phyloP scores from a whole-genome alignment of 2,797 vertebrate species.

The Monodelphis domestica region DNA sequence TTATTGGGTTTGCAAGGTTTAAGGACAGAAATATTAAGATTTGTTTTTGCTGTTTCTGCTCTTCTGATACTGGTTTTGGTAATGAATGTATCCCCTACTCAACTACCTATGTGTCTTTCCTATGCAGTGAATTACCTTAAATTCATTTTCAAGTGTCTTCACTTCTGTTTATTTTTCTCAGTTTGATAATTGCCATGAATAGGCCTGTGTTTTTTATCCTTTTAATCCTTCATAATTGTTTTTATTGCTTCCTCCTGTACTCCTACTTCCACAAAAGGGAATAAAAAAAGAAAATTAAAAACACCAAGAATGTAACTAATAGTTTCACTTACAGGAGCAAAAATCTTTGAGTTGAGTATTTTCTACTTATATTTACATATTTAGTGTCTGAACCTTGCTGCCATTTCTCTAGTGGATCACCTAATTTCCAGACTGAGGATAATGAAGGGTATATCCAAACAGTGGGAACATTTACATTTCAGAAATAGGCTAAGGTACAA shows the following conservation, averaged over 20 bases:
- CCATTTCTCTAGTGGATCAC: background rate
- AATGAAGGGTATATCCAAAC: background rate
- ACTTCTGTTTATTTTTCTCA: background rate
- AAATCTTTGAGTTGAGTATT: background rate
- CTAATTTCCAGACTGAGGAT: background rate
- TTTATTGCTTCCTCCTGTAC: background rate
- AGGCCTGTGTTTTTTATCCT: background rate
- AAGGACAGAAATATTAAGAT: background rate
- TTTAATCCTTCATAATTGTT: background rate
- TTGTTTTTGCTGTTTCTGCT: background rate
- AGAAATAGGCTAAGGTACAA: background rate
- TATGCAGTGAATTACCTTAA: background rate
- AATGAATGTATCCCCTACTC: background rate
- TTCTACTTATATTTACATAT: background rate
- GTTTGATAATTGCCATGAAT: background rate
- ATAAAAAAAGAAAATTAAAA: conserved; percentile 10
- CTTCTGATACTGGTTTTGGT: background rate
- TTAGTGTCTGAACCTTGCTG: background rate
- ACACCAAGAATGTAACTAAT: background rate
- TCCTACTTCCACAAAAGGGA: background rate
- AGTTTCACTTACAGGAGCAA: background rate
- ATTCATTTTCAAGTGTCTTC: background rate
- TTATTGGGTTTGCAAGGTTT: background rate
- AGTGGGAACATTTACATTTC: background rate
- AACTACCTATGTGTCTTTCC: background rate